Evolutionary conservation across 2,797 vertebrate species (phyloP).

Genomic region (Sebastiscus albofasciatus): DNA sequence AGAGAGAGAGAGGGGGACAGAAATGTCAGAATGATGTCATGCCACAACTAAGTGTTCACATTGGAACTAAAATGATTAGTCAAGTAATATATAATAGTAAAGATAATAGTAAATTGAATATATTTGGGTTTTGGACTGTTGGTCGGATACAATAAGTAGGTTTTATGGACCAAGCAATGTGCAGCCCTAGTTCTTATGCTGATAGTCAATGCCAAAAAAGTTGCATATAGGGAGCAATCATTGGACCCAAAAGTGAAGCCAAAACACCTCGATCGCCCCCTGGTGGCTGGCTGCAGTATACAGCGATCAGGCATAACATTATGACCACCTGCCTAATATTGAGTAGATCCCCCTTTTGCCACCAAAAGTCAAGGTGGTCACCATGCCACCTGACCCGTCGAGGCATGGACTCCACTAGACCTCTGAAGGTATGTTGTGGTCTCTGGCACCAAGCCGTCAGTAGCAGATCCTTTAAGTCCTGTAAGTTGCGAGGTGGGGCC

Average conservation of each 20-base stretch:
- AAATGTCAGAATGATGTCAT: constrained; percentile 22
- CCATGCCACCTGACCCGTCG: too few species aligned
- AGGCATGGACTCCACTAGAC: too few species aligned
- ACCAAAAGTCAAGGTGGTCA: too few species aligned
- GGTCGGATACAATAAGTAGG: neutral
- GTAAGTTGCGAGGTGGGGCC: too few species aligned
- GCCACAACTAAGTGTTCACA: neutral
- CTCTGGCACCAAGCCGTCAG: too few species aligned
- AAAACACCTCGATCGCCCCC: too few species aligned
- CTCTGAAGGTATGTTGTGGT: rapidly evolving
- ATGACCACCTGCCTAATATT: too few species aligned
- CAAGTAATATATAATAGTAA: neutral
- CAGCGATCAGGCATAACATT: too few species aligned
- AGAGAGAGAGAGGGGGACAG: neutral
- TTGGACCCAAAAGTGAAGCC: neutral
- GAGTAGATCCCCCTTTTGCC: too few species aligned
- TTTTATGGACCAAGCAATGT: neutral
- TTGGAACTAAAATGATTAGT: neutral
- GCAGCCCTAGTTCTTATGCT: neutral
- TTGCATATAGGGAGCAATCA: neutral
- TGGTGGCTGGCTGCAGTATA: too few species aligned
- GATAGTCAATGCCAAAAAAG: constrained; percentile 5
- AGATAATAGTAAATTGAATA: neutral
- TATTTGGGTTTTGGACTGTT: neutral
- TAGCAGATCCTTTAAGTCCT: too few species aligned